Conservation (phyloP, 2,113 vertebrate genomes). For the Nannobrachium achirus region DNA sequence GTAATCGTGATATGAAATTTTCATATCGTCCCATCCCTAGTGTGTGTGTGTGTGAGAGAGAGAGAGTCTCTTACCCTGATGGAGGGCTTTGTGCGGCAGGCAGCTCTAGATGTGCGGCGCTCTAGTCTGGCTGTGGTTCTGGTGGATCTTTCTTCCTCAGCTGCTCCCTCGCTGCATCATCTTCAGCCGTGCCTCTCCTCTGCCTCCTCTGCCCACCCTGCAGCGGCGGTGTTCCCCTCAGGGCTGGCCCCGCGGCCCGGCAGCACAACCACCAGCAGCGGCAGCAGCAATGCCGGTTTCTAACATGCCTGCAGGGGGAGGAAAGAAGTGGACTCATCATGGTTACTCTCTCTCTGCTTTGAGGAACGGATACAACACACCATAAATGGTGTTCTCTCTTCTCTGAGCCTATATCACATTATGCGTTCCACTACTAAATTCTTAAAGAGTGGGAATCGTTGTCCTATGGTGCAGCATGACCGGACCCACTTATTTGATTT, state of each 20-base stretch:
- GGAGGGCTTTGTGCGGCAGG: constrained; percentile 70
- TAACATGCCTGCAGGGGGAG: constrained; percentile 48
- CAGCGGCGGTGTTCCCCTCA: constrained; percentile 50
- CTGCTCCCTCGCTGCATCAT: constrained; percentile 73
- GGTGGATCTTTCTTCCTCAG: constrained; percentile 66
- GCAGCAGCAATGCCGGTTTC: constrained; percentile 8
- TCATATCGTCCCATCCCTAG: too few relatives aligned
- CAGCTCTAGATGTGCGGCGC: constrained; percentile 60
- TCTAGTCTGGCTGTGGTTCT: constrained; percentile 48
- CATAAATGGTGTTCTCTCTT: too few relatives aligned
- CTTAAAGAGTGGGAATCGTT: too few relatives aligned
- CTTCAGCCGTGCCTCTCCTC: constrained; percentile 38
- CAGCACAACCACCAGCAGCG: constrained; percentile 45
- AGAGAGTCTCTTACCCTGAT: constrained; percentile 50
- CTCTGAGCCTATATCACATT: too few relatives aligned
- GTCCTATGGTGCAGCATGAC: too few relatives aligned
- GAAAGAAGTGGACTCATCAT: neutral
- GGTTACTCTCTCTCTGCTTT: neutral
- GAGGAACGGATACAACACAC: neutral
- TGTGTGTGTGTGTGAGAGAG: too few relatives aligned
- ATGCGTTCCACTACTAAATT: too few relatives aligned
- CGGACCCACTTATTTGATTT: too few relatives aligned
- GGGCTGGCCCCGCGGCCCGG: constrained; percentile 52
- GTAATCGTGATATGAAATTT: too few relatives aligned
- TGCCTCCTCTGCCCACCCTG: constrained; percentile 39